Evolutionary conservation across 2,797 vertebrate genomes (phyloP), one percentile per base, ranked within the genome.

Genomic region (Danionella dracula): DNA sequence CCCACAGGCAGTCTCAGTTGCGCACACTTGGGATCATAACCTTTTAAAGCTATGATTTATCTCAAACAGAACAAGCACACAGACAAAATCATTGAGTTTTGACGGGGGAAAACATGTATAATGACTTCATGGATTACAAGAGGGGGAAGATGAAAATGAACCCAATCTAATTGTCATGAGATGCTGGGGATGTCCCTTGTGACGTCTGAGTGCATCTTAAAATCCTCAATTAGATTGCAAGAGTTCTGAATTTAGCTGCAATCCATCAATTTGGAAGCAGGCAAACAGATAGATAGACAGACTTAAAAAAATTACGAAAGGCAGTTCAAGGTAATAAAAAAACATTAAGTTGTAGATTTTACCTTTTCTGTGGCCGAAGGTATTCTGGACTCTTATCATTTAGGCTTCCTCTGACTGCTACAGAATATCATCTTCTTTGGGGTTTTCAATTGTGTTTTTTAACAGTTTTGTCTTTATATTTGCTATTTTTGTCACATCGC

Each of bases 1-100:
- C 86, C n/a, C 83, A 86, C 51, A 66, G 11, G 37, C 35, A 72
- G 84, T 82, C 74, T 80, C 76, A 68, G 78, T 72, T 77, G 77
- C 60, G 68, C 74, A 75, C 68, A 76, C 65, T 80, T 61, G 57
- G 75, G 80, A 82, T 79, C 64, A 9, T 84, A 84, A 85, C 83
- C 84, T 85, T 85, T n/a, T 87, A 74, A 74, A 38, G 79, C 23
- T 56, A 41, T 78, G 64, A 50, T 59, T 38, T 40, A 53, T 54
- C 55, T 60, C 12, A 45, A 27, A 61, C 16, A 54, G 29, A 5
- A 6, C 21, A 48, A 5, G 8, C 40, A 46, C 53, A 10, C 41
- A 35, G 35, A 34, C 23, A 71, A 50, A 34, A 40, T 32, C 8
- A 21, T 15, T n/a, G n/a, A 16, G 29, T 10, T 16, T 60, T 15